Percentiles rank a stretch among this genome's conserved stretches.
Evolutionary conservation across 2,888 invertebrate species (phyloP).

Genomic region (Lasioglossum morio): DNA sequence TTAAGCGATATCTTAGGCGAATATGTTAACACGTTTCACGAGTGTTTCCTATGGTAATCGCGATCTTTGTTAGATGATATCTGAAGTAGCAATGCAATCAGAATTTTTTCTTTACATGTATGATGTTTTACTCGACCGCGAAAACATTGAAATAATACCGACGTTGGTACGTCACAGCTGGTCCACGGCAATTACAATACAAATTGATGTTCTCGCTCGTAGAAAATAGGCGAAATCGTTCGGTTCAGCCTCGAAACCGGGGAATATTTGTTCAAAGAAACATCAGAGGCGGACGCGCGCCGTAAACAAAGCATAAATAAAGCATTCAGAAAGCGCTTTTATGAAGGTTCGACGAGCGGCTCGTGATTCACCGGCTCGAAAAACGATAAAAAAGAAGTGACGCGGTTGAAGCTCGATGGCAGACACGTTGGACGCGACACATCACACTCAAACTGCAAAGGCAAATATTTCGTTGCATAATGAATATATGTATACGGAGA

Average conservation of each 20-base stretch:
- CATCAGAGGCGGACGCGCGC: background rate
- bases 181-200: conserved; percentile 44
- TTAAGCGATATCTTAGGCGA: too few relatives aligned
- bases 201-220: conserved; percentile 49
- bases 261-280: background rate
- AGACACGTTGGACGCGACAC: conserved; percentile 28
- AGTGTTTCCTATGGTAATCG: too few relatives aligned
- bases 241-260: background rate
- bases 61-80: too few relatives aligned
- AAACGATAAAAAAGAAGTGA: conserved; percentile 17
- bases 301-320: conserved; percentile 21
- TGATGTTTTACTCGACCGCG: conserved; percentile 16
- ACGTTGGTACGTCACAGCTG: conserved; percentile 27
- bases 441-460: conserved; percentile 37
- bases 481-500: background rate
- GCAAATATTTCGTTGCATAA: conserved; percentile 30
- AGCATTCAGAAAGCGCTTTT: conserved; percentile 31
- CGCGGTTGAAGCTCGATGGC: conserved; percentile 34
- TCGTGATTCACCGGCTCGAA: conserved; percentile 31
- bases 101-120: conserved; percentile 24
- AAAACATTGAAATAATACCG: conserved; percentile 22
- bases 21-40: too few relatives aligned
- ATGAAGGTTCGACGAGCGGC: conserved; percentile 25
- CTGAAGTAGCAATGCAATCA: too few relatives aligned
- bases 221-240: conserved; percentile 13